A percentile compares a stretch with the other conserved stretches of the same genome.
Conservation (phyloP, 2,113 vertebrate genomes). For the Paratilapia polleni region DNA sequence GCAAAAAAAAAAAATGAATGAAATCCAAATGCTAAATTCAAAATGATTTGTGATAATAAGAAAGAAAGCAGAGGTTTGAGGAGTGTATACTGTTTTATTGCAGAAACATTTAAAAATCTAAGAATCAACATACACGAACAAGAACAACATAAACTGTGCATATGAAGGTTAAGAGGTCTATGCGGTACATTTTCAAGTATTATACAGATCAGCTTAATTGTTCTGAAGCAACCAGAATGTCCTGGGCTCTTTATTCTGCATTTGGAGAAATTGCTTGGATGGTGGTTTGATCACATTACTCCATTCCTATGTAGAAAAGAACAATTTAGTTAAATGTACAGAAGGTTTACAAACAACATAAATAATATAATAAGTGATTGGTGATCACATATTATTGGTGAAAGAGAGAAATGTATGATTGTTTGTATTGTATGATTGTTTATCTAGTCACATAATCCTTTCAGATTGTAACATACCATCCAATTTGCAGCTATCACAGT, state of each 20-base stretch:
- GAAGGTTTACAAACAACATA: neutral
- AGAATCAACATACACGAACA: neutral
- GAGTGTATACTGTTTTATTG: constrained; percentile 18
- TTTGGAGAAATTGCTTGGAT: neutral
- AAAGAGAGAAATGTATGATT: neutral
- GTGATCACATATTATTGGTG: too few species aligned
- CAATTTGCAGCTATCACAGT: neutral
- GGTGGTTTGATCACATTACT: neutral
- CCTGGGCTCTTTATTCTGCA: neutral
- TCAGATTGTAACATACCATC: neutral
- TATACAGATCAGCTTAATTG: neutral
- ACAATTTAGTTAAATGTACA: neutral
- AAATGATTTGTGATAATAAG: neutral
- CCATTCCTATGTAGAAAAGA: neutral
- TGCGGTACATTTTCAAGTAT: constrained; percentile 18
- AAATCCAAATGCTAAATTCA: neutral
- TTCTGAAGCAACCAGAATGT: neutral
- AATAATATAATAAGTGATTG: neutral
- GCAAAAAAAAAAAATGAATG: too few species aligned
- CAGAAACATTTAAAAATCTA: neutral
- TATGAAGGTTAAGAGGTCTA: constrained; percentile 14
- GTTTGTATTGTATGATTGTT: neutral
- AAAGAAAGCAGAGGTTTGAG: neutral
- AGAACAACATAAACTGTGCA: neutral
- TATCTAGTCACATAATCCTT: neutral